phyloP scores from a whole-genome alignment of 1,140 invertebrate genomes.

The Acromyrmex charruanus region DNA sequence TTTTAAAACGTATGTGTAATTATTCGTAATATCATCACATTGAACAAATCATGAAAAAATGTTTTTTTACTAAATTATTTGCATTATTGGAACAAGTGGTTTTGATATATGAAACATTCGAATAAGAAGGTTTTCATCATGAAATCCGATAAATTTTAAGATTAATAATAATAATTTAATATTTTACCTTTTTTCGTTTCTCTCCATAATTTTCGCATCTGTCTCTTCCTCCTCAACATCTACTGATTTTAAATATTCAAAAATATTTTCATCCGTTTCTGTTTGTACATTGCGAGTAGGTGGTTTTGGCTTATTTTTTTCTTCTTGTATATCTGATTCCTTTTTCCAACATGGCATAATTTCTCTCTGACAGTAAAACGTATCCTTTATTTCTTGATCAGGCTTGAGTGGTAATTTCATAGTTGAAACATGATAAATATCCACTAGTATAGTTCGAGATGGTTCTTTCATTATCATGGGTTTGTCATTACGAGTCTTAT shows the following conservation, averaged over 20 bases:
- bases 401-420: slow-evolving; percentile 19
- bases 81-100: not conserved
- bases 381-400: too few species aligned
- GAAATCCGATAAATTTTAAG: slow-evolving; percentile 19
- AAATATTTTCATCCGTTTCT: slow-evolving; percentile 80
- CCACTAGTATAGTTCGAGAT: slow-evolving; percentile 76
- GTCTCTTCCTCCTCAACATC: not conserved
- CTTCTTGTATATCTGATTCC: slow-evolving; percentile 77
- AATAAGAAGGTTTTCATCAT: not conserved
- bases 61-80: not conserved
- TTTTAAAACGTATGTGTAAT: slow-evolving; percentile 1
- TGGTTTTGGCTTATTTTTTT: slow-evolving; percentile 73
- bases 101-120: not conserved
- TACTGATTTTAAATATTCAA: slow-evolving; percentile 68
- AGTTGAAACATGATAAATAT: slow-evolving; percentile 79
- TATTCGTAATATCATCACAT: not conserved
- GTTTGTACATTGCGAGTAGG: slow-evolving; percentile 66
- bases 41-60: not conserved
- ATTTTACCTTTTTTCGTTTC: slow-evolving; percentile 40
- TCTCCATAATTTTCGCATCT: slow-evolving; percentile 14
- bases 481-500: slow-evolving; percentile 73
- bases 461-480: slow-evolving; percentile 71
- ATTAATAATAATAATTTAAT: slow-evolving; percentile 9
- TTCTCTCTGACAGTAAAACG: slow-evolving; percentile 77
- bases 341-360: slow-evolving; percentile 70